phyloP scores from a whole-genome alignment of 2,888 invertebrate genomes.

The Agrilus cyanescens region DNA sequence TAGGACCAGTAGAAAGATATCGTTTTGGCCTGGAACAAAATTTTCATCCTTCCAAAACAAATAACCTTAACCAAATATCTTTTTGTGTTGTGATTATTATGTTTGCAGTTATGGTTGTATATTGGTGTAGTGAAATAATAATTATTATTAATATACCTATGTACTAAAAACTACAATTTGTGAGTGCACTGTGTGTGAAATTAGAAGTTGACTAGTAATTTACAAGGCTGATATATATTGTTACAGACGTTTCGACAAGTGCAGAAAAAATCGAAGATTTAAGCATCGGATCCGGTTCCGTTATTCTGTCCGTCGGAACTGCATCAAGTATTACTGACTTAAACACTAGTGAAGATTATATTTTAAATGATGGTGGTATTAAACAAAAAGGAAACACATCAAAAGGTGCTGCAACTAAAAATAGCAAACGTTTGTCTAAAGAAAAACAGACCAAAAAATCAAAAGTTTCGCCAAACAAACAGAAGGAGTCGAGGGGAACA shows the following conservation, averaged over 20 bases:
- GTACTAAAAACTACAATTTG: background rate
- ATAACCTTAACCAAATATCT: constrained; percentile 18
- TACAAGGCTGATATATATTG: constrained; percentile 19
- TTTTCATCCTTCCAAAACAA: constrained; percentile 30
- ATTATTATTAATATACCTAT: too few species aligned
- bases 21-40: constrained; percentile 64
- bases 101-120: constrained; percentile 4
- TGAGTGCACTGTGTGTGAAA: constrained; percentile 18
- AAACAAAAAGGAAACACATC: background rate
- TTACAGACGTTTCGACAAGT: constrained; percentile 22
- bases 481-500: constrained; percentile 53
- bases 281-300: constrained; percentile 6
- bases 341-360: constrained; percentile 17
- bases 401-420: background rate
- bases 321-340: constrained; percentile 14
- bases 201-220: constrained; percentile 5
- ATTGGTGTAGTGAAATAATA: background rate
- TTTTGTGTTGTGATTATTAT: constrained; percentile 13
- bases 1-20: constrained; percentile 61
- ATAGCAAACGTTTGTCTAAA: too few species aligned
- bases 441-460: too few species aligned
- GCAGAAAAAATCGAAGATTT: constrained; percentile 18
- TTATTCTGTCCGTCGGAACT: constrained; percentile 15
- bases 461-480: too few species aligned
- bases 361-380: background rate